phyloP scores from a whole-genome alignment of 2,113 vertebrate genomes.

The Corydoras maculifer region DNA sequence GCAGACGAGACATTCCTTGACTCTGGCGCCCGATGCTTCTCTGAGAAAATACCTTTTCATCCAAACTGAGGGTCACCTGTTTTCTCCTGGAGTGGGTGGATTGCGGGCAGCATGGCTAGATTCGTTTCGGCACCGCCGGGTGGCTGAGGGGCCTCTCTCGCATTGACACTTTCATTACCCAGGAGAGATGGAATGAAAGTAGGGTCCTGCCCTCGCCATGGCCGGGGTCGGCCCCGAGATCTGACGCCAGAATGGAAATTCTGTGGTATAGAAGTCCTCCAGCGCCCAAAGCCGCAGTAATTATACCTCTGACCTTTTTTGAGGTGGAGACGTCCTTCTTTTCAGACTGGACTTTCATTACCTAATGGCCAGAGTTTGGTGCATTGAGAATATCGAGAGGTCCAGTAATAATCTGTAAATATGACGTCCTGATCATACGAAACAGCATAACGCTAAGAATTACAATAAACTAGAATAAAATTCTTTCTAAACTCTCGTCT shows the following conservation, averaged over 20 bases:
- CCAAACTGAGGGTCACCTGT: slow-evolving; percentile 42
- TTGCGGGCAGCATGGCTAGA: slow-evolving; percentile 46
- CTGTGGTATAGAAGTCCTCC: slow-evolving; percentile 12
- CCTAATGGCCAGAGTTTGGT: neutral
- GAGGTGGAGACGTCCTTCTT: neutral
- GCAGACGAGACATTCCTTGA: neutral
- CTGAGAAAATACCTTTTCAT: slow-evolving; percentile 46
- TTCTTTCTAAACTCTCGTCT: no score
- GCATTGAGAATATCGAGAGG: no score
- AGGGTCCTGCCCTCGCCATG: slow-evolving; percentile 37
- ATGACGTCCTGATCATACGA: no score
- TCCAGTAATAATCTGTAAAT: no score
- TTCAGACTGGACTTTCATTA: neutral
- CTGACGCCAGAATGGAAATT: slow-evolving; percentile 15
- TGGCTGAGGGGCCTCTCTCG: slow-evolving; percentile 35
- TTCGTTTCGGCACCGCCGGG: slow-evolving; percentile 45
- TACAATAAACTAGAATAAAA: no score
- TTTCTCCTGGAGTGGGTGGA: slow-evolving; percentile 46
- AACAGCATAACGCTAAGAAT: no score
- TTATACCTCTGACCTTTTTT: slow-evolving; percentile 15
- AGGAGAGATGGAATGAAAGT: slow-evolving; percentile 43
- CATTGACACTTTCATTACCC: slow-evolving; percentile 52
- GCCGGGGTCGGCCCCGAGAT: neutral
- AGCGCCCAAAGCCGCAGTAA: slow-evolving; percentile 5
- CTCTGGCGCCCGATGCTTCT: slow-evolving; percentile 8